Percentiles rank a stretch among this genome's conserved stretches.
Conservation (phyloP, 2,797 vertebrate genomes). For the Pithecia hirsuta region DNA sequence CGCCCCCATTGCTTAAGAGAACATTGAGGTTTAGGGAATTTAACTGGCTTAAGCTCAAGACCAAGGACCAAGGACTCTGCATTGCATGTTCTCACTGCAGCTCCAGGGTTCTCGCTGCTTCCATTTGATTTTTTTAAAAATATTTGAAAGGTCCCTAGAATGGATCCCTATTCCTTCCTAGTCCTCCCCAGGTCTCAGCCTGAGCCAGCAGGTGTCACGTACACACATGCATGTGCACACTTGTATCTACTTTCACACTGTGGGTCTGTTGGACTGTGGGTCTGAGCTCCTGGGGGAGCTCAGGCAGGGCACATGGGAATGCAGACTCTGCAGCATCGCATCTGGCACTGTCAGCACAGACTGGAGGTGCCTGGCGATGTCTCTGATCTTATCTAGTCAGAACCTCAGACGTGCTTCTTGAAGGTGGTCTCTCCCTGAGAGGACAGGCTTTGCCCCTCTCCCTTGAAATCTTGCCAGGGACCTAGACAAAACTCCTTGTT, state of each 20-base stretch:
- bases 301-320: background rate
- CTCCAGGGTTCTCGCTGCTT: background rate
- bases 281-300: background rate
- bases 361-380: fast-evolving
- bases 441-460: background rate
- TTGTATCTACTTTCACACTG: background rate
- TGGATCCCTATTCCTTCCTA: background rate
- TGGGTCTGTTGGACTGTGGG: background rate
- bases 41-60: background rate
- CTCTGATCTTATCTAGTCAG: background rate
- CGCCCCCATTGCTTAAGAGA: background rate
- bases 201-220: background rate
- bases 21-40: background rate
- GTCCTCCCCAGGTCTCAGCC: background rate
- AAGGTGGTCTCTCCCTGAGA: background rate
- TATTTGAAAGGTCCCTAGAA: background rate
- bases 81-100: fast-evolving
- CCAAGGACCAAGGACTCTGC: background rate
- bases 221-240: fast-evolving
- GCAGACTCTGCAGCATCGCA: background rate
- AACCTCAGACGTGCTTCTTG: background rate
- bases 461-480: background rate
- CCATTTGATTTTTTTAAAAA: background rate
- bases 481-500: background rate
- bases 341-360: background rate